Base-by-base conservation (phyloP, 2,113 vertebrate species). In the Crocuta crocuta region DNA sequence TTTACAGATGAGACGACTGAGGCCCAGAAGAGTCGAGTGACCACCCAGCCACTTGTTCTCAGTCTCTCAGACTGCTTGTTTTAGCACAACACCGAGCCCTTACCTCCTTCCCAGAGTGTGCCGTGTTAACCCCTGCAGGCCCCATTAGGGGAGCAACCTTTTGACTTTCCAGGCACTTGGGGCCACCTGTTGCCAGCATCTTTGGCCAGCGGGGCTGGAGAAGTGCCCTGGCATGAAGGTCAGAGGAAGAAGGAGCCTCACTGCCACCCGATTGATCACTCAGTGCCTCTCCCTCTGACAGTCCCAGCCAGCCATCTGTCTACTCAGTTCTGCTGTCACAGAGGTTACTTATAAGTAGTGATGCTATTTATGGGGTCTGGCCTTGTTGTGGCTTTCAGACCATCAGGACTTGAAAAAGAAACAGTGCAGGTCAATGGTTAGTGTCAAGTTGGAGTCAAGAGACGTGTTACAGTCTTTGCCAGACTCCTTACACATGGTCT, bases 251-350 rank as follows among this genome's bases (percentile, higher is more conserved):
- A 17, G 10, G 83, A 26, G 24, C 31, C 28, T 8, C 13, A 28
- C 48, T 31, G 31, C 66, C 31, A 7, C 10, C 53, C 4, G 11
- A 50, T 50, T 0, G 1, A 1, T 63, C 86, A 13, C 24, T 5
- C 28, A 12, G 19, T 31, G 63, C 39, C 48, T 86, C 58, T 89
- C 79, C 8, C 24, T 71, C 31, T 4, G 4, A 7, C 5, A 0
- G 24, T 19, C 43, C 23, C 73, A 3, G 2, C 33, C 0, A 1
- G 16, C 80, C 63, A 13, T 70, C 48, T 70, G 28, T 53, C 79
- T 94, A 21, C 55, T 66, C 31, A 48, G 61, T 89, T 92, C 66
- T 85, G n/a, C 84, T 43, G 2, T 16, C 61, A 50, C n/a, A 39
- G 43, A 48, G 61, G 19, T 71, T 86, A 15, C 76, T 70, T 84